Evolutionary conservation across 2,888 invertebrate genomes (phyloP).

Genomic region (Ochropleura plecta): DNA sequence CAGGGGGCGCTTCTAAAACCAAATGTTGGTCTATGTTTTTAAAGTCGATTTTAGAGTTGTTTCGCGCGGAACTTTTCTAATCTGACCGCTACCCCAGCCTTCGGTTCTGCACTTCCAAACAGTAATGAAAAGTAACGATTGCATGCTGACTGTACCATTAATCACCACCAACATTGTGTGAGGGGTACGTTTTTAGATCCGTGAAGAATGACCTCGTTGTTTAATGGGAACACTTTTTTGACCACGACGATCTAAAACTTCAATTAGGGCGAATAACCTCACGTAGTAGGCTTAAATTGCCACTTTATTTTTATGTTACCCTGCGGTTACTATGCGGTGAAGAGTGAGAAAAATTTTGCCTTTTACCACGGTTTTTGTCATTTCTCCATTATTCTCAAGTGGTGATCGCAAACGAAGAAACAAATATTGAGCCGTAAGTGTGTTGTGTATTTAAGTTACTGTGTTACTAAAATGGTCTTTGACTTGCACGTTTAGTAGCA

Average conservation of each 20-base stretch:
- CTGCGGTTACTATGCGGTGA: constrained; percentile 13
- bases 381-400: background rate
- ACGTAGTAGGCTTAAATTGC: constrained; percentile 27
- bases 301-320: constrained; percentile 43
- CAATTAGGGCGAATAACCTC: constrained; percentile 36
- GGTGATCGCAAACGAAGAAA: background rate
- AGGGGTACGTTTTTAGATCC: constrained; percentile 70
- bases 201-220: constrained; percentile 69
- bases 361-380: background rate
- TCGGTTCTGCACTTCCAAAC: constrained; percentile 88
- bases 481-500: too few species aligned
- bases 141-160: constrained; percentile 88
- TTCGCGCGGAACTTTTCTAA: constrained; percentile 88
- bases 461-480: too few species aligned
- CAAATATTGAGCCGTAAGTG: too few species aligned
- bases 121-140: constrained; percentile 91
- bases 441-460: too few species aligned
- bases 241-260: constrained; percentile 40
- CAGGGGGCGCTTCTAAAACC: constrained; percentile 86
- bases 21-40: constrained; percentile 88
- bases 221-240: constrained; percentile 53
- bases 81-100: constrained; percentile 86
- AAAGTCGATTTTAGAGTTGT: constrained; percentile 90
- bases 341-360: background rate
- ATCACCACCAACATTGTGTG: constrained; percentile 79